phyloP scores from a whole-genome alignment of 2,797 vertebrate genomes.

The Silurus lanzhouensis region DNA sequence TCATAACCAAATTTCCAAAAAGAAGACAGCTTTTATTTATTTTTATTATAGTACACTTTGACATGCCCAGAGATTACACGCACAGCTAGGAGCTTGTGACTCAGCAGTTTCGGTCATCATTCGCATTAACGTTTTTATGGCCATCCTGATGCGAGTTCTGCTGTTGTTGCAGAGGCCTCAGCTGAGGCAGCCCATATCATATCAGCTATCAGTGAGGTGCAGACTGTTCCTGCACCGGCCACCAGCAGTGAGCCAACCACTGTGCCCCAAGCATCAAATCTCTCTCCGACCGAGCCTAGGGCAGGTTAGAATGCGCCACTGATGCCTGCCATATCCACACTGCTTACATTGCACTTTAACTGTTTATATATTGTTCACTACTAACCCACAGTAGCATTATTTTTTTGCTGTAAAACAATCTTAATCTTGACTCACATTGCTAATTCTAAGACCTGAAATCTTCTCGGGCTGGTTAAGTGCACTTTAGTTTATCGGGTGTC shows the following conservation, averaged over 20 bases:
- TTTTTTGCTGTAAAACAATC: not conserved
- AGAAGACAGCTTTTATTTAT: no score
- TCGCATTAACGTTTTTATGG: not conserved
- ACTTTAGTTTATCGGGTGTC: not conserved
- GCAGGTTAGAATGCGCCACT: constrained; percentile 65
- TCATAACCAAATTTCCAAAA: not conserved
- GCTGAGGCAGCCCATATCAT: constrained; percentile 89
- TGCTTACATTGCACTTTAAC: not conserved
- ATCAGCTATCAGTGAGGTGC: constrained; percentile 86
- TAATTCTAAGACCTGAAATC: constrained; percentile 2
- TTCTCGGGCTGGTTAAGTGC: not conserved
- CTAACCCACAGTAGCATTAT: constrained; percentile 10
- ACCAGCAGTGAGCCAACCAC: constrained; percentile 75
- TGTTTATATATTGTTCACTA: not conserved
- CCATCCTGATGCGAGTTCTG: constrained; percentile 38
- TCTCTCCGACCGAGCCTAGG: constrained; percentile 47
- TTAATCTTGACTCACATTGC: not conserved
- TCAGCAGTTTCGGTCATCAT: not conserved
- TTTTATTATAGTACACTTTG: not conserved
- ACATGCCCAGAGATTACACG: not conserved
- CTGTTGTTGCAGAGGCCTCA: constrained; percentile 74
- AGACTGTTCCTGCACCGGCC: constrained; percentile 84
- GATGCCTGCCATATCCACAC: constrained; percentile 2
- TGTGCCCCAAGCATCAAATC: constrained; percentile 42
- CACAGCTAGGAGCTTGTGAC: not conserved